These are phyloP conservation scores for Tokudaia muenninki DNA, from an alignment of 2,797 vertebrate species.

Conservation along the genomic window DNA sequence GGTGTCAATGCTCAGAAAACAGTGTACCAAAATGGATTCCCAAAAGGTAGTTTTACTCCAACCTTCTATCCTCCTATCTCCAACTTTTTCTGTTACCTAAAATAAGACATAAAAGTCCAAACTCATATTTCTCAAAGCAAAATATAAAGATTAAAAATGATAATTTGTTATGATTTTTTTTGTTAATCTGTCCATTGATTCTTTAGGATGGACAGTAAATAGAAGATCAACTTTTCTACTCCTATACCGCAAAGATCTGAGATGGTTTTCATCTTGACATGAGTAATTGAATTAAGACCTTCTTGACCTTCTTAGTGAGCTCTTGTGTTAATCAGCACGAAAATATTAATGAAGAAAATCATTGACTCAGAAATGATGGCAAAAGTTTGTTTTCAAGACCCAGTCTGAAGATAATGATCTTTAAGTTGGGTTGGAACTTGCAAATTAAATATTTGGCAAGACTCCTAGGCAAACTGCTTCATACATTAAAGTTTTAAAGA, in stretches of 20 bases:
- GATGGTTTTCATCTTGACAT: neutral
- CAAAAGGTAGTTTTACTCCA: neutral
- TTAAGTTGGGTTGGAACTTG: neutral
- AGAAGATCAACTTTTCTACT: neutral
- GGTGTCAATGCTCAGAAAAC: neutral
- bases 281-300: neutral
- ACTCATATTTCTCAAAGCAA: neutral
- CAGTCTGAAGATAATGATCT: neutral
- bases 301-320: neutral
- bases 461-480: neutral
- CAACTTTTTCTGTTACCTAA: neutral
- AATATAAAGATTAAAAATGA: neutral
- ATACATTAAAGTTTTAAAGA: neutral
- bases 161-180: neutral
- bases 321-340: neutral
- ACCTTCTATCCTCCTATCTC: neutral
- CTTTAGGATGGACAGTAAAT: neutral
- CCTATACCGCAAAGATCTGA: neutral
- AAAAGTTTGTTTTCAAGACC: neutral
- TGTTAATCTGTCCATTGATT: neutral
- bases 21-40: neutral
- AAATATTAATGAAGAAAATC: neutral
- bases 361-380: neutral
- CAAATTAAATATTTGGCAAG: conserved; percentile 11
- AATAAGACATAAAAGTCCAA: neutral